Percentiles rank a stretch among this genome's conserved stretches.
Conservation (phyloP, 2,888 invertebrate species). For the Acleris literana region DNA sequence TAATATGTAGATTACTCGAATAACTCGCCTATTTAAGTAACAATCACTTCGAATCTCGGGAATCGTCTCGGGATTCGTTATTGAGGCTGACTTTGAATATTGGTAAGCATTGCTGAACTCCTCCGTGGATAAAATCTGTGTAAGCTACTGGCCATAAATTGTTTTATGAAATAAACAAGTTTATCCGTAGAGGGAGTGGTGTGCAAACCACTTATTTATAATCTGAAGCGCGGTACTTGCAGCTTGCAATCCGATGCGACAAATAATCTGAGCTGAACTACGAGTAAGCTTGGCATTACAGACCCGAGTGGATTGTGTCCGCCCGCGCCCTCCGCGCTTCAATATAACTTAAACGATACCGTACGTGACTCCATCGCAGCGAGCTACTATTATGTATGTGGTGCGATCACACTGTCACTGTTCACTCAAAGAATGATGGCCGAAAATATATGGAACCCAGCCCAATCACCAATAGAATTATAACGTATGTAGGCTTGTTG, state of each 20-base stretch:
- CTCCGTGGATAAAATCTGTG: not conserved
- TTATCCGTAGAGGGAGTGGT: not conserved
- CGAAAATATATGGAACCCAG: too few species aligned
- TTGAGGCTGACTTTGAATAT: conserved; percentile 17
- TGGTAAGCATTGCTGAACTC: conserved; percentile 8
- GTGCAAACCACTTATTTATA: not conserved
- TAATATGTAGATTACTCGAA: too few species aligned
- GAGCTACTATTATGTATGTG: conserved; percentile 23
- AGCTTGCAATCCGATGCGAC: not conserved
- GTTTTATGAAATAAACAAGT: conserved; percentile 4
- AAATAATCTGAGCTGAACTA: conserved; percentile 18
- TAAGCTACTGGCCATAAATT: not conserved
- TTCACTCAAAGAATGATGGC: too few species aligned
- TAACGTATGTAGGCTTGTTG: too few species aligned
- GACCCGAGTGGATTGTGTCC: conserved; percentile 35
- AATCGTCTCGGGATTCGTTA: conserved; percentile 28
- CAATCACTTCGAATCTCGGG: conserved; percentile 25
- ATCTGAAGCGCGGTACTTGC: not conserved
- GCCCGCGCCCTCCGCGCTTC: conserved; percentile 29
- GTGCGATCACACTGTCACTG: conserved; percentile 13
- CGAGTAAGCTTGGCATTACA: conserved; percentile 1
- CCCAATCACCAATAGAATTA: too few species aligned
- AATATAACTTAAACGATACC: conserved; percentile 38
- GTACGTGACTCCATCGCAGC: conserved; percentile 40
- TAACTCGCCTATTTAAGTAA: too few species aligned